Evolutionary conservation across 1,140 invertebrate genomes (phyloP), one percentile per base, ranked within the genome.

Genomic region (Penaeus japonicus): DNA sequence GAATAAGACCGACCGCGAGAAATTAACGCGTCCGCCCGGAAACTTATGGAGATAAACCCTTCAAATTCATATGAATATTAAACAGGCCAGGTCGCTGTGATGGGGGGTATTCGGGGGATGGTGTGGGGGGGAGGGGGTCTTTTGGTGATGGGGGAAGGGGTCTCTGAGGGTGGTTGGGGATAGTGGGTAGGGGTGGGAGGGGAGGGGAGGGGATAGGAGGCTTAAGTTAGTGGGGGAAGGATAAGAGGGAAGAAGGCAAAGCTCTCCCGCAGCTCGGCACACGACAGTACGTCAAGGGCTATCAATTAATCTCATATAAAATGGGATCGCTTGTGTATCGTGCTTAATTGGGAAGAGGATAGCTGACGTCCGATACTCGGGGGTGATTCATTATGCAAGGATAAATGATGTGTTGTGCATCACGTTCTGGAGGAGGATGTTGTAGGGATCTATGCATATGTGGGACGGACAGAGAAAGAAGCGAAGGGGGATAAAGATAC

Each of bases 21-120:
- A 88, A 88, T 88, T 88, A 88, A 80, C 75, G 79, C 86, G 80
- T 4, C 70, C 79, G 86, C 65, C 65, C 65, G 86, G 86, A 88
- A 88, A 83, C 27, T 80, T 78, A 47, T 10, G 32, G 79, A 82
- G 86, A 88, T 88, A 88, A 88, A 88, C 86, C 86, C 86, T 87
- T 88, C 79, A 88, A 75, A 88, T 83, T 88, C 79, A 77, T 88
- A 88, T 88, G 86, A 88, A 88, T 88, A 88, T 88, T 88, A 83
- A 88, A 57, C 65, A 88, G 79, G 79, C 35, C 24, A 57, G 20
- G 62, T 35, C 53, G 77, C 27, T 15, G 79, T 35, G 84, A 85
- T 27, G 53, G 47, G 77, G 39, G 54, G 75, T 35, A 78, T 35
- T 35, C 39, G 32, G 32, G 54, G 32, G 32, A 35, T 30, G n/a